Base-by-base conservation (phyloP, 2,113 vertebrate genomes). In the Cinclus cinclus region DNA sequence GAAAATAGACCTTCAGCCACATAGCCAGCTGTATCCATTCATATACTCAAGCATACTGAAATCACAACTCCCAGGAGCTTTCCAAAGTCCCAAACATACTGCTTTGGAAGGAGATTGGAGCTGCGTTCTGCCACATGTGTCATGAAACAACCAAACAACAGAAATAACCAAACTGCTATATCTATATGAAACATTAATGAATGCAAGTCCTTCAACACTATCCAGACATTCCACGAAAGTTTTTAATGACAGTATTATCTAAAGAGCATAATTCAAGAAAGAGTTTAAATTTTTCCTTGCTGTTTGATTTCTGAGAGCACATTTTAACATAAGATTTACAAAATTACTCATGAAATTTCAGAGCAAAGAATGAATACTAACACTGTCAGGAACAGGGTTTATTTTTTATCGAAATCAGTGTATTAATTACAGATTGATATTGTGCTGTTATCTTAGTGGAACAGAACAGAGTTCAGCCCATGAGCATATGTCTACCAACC, bases 401-500 rank as follows among this genome's bases (percentile, higher is more conserved):
- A 24, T 62, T 91, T 90, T 81, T 86, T n/a, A 35, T 67, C 28
- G 55, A 84, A 84, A 11, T 58, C n/a, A 70, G 15, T 17, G 4
- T 44, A 81, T 78, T 90, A 90, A 96, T 94, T 95, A 77, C 14
- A 86, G 58, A 55, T 41, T 69, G 49, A 73, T 76, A 90, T 33
- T 88, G 24, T 56, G 47, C 27, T 90, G 46, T 83, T 95, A 94
- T 96, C 94, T 89, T 67, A 89, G 60, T 44, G 63, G 63, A 97
- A 90, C 88, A 95, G 94, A 90, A 58, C n/a, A 85, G 88, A 77
- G 30, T 47, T 93, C 63, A 78, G 79, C 27, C 47, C 52, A 47
- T 41, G 27, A 89, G 33, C 28, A 41, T 35, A 7, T 37, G 22
- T 16, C 71, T 78, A 56, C 50, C 46, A 86, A 78, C 9, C 14